These are phyloP conservation scores for Xenopus laevis DNA, from an alignment of 2,113 vertebrate genomes.

Conservation along the genomic window DNA sequence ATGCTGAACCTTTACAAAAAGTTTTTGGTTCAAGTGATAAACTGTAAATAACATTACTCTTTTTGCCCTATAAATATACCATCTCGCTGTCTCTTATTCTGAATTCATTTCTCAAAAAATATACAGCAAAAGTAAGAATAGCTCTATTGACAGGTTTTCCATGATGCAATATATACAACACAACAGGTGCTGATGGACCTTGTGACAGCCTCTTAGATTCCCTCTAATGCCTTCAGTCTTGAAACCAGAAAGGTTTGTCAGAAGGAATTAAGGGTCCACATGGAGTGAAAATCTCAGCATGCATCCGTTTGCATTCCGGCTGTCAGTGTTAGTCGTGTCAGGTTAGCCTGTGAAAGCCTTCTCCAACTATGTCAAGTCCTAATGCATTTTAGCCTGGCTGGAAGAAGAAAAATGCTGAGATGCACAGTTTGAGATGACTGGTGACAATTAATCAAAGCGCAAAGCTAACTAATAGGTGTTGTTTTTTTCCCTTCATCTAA, in stretches of 20 bases:
- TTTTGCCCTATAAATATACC: too few species aligned
- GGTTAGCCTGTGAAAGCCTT: background rate
- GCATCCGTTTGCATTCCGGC: background rate
- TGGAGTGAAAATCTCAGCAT: background rate
- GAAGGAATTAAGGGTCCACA: background rate
- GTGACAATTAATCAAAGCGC: constrained; percentile 11
- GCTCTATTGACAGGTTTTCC: background rate
- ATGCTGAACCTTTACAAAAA: too few species aligned
- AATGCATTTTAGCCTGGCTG: background rate
- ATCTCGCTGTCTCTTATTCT: too few species aligned
- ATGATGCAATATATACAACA: background rate
- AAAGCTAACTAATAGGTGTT: constrained; percentile 14
- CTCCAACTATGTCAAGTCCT: constrained; percentile 1
- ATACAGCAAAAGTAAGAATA: too few species aligned
- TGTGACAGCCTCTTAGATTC: background rate
- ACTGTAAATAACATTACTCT: too few species aligned
- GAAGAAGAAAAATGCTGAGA: background rate
- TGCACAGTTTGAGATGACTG: background rate
- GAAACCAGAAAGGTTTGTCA: constrained; percentile 6
- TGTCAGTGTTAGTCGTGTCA: background rate
- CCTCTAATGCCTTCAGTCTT: background rate
- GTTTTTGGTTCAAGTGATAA: too few species aligned
- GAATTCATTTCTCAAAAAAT: too few species aligned
- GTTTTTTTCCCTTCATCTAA: background rate
- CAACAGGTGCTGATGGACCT: background rate